Evolutionary conservation across 1,140 invertebrate genomes (phyloP).

Genomic region (Drosophila kurseongensis): DNA sequence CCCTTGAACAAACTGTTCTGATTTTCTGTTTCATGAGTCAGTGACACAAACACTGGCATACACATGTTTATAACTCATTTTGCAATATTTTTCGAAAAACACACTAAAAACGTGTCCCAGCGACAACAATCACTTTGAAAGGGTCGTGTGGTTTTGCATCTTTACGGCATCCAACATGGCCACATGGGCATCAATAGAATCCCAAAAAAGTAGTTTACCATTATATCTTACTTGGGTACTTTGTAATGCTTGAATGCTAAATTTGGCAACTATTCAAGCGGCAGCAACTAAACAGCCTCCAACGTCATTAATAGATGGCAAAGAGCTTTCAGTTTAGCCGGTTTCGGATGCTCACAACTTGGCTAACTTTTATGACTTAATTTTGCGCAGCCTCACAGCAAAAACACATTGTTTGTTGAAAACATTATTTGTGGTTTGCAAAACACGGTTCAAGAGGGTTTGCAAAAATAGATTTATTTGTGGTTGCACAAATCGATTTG

Average conservation of each 20-base stretch:
- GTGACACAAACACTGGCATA: slow-evolving; percentile 44
- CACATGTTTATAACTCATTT: slow-evolving; percentile 64
- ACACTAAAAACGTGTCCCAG: slow-evolving; percentile 27
- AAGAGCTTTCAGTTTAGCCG: slow-evolving; percentile 40
- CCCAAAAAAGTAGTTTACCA: slow-evolving; percentile 14
- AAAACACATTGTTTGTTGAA: slow-evolving; percentile 24
- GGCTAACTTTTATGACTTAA: slow-evolving; percentile 44
- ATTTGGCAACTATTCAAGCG: slow-evolving; percentile 42
- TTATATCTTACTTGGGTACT: slow-evolving; percentile 33
- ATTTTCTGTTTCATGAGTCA: slow-evolving; percentile 44
- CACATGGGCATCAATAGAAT: slow-evolving; percentile 61
- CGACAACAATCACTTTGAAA: slow-evolving; percentile 73
- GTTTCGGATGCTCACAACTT: slow-evolving; percentile 21
- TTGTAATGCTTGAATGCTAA: slow-evolving; percentile 51
- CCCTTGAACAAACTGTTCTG: slow-evolving; percentile 19
- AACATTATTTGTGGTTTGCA: slow-evolving; percentile 51
- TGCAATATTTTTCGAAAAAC: slow-evolving; percentile 55
- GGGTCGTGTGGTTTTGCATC: slow-evolving; percentile 60
- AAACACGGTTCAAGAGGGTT: slow-evolving; percentile 25
- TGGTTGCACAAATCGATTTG: slow-evolving; percentile 58
- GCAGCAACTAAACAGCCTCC: slow-evolving; percentile 26
- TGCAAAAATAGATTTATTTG: slow-evolving; percentile 46
- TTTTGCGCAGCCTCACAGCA: slow-evolving; percentile 22
- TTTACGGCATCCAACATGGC: slow-evolving; percentile 10
- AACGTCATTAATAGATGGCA: slow-evolving; percentile 58